Base-by-base conservation (phyloP, 2,888 invertebrate species). In the Dermolepida albohirtum region DNA sequence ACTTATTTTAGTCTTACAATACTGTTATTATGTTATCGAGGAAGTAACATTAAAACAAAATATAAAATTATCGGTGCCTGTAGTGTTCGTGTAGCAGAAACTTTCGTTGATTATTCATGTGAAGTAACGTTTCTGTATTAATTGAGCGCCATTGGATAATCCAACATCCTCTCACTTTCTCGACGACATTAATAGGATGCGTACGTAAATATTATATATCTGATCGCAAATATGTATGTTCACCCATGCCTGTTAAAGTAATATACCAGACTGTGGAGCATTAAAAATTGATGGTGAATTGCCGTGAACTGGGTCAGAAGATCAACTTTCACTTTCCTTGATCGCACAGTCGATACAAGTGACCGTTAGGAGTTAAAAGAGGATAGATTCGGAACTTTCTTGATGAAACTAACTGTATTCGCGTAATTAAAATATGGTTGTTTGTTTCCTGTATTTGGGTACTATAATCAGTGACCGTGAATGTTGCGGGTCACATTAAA, bases 141-240 rank as follows among this genome's bases (percentile, higher is more conserved):
- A 34, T 11, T 62, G 12, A 44, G 59, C 59, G 59, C 59, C 47
- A 16, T 62, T 62, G 59, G 29, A 62, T 62, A 62, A 54, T 39
- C n/a, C 10, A 17, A 47, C 34, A 62, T 44, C 59, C 59, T 62
- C 59, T 62, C 47, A 62, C 59, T 62, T 62, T 62, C 59, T 62
- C 47, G 14, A 34, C 14, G 14, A 39, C 14, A 16, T 16, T 62
- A 34, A 17, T 16, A 39, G 16, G 34, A 47, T 22, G 16, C 34
- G 29, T 34, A 62, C 16, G 27, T 12, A 62, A 47, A 62, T 49
- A n/a, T 34, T 44, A 49, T 47, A 62, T 47, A 47, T 62, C 47
- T 62, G 34, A 62, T 47, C 59, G 43, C 59, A 29, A 47, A 44
- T 59, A 34, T 44, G 44, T 59, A 34, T 44, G 44, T 47, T 16